These are phyloP conservation scores for Plutella xylostella DNA, from an alignment of 2,888 invertebrate genomes.

Conservation along the genomic window DNA sequence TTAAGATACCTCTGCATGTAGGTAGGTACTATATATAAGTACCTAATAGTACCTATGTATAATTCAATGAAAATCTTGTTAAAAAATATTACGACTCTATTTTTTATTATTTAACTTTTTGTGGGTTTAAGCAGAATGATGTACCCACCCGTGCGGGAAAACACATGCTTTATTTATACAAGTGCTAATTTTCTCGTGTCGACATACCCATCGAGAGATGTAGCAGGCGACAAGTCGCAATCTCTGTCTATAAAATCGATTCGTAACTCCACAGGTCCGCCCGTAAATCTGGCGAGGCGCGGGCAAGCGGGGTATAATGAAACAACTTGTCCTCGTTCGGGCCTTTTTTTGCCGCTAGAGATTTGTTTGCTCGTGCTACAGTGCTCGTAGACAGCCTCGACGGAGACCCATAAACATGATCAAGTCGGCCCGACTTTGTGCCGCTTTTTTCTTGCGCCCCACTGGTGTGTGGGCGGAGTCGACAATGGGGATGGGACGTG, in stretches of 20 bases:
- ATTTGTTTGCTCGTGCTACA: conserved; percentile 61
- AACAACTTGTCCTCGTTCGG: conserved; percentile 62
- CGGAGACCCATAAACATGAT: conserved; percentile 68
- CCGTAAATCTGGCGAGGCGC: conserved; percentile 59
- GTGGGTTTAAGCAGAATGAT: too few species aligned
- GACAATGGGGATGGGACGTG: conserved; percentile 26
- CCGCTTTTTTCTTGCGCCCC: conserved; percentile 59
- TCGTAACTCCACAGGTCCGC: conserved; percentile 37
- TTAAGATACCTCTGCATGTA: not conserved
- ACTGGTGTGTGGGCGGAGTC: conserved; percentile 40
- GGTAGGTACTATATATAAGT: not conserved
- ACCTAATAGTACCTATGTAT: not conserved
- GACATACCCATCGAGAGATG: not conserved
- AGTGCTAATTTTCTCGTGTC: conserved; percentile 4
- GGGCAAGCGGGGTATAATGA: conserved; percentile 26
- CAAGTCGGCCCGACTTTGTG: conserved; percentile 50
- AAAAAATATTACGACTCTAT: too few species aligned
- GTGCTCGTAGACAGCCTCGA: conserved; percentile 59
- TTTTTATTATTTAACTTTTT: too few species aligned
- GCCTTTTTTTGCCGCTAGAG: conserved; percentile 66
- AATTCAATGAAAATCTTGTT: too few species aligned
- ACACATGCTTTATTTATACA: not conserved
- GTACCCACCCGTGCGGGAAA: conserved; percentile 1
- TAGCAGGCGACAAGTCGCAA: conserved; percentile 5
- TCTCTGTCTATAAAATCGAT: conserved; percentile 24